These are phyloP conservation scores for Xestia sexstrigata DNA, from an alignment of 2,888 invertebrate species.

Conservation along the genomic window DNA sequence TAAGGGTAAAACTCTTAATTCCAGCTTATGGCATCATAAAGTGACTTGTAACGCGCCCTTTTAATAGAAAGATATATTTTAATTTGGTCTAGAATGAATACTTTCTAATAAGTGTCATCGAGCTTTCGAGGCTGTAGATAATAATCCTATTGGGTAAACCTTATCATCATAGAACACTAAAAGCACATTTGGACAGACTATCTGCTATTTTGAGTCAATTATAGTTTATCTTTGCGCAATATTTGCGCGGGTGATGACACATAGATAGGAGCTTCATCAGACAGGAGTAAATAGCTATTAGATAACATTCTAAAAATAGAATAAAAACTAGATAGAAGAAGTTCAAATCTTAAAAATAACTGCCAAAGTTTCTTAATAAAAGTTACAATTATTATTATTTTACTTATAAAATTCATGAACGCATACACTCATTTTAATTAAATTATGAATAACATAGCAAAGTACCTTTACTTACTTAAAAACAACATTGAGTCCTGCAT, in stretches of 20 bases:
- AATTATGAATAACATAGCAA: constrained; percentile 31
- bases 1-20: constrained; percentile 47
- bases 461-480: constrained; percentile 17
- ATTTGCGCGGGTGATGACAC: constrained; percentile 42
- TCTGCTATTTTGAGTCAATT: constrained; percentile 46
- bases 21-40: constrained; percentile 33
- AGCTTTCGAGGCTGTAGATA: constrained; percentile 18
- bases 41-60: constrained; percentile 1
- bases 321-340: not conserved
- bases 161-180: constrained; percentile 43
- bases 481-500: constrained; percentile 35
- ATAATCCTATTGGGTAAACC: constrained; percentile 10
- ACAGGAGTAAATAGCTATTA: too few relatives aligned
- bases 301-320: constrained; percentile 33
- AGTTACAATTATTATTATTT: constrained; percentile 8
- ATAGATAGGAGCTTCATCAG: constrained; percentile 7
- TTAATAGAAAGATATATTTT: not conserved
- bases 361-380: not conserved
- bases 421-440: constrained; percentile 36
- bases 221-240: constrained; percentile 38
- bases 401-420: constrained; percentile 4
- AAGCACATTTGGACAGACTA: constrained; percentile 32
- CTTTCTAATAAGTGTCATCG: not conserved
- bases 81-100: constrained; percentile 2
- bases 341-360: constrained; percentile 20